phyloP scores from a whole-genome alignment of 2,113 vertebrate genomes.

The Dolichotis patagonum region DNA sequence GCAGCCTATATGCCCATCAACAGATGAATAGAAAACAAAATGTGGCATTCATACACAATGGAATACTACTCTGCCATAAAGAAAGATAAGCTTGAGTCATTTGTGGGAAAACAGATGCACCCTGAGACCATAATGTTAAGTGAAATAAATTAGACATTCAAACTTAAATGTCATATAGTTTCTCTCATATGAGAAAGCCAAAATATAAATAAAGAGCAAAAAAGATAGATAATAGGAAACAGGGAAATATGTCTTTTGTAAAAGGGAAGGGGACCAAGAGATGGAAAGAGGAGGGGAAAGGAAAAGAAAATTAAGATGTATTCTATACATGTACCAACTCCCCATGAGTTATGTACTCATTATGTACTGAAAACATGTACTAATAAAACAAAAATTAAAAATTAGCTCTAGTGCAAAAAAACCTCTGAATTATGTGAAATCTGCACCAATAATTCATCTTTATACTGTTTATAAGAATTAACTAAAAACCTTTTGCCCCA shows the following conservation, averaged over 20 bases:
- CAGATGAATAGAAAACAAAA: neutral
- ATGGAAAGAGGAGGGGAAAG: neutral
- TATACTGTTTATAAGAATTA: neutral
- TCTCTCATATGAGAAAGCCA: neutral
- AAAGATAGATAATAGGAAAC: neutral
- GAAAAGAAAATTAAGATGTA: neutral
- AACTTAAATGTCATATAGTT: neutral
- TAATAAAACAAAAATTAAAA: conserved; percentile 12
- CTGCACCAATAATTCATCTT: conserved; percentile 26
- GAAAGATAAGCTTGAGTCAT: neutral
- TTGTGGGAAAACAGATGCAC: neutral
- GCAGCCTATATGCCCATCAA: neutral
- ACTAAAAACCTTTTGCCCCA: neutral
- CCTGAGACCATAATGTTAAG: neutral
- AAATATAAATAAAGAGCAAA: neutral
- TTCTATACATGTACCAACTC: neutral
- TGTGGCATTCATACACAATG: neutral
- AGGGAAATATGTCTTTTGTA: neutral
- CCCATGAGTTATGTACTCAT: neutral
- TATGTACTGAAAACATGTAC: neutral
- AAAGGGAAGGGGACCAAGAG: neutral
- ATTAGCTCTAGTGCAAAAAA: conserved; percentile 10
- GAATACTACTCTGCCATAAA: neutral
- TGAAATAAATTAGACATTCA: neutral
- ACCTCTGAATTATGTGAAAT: conserved; percentile 46